These are phyloP conservation scores for Syngnathus acus DNA, from an alignment of 2,797 vertebrate species.

Conservation along the genomic window DNA sequence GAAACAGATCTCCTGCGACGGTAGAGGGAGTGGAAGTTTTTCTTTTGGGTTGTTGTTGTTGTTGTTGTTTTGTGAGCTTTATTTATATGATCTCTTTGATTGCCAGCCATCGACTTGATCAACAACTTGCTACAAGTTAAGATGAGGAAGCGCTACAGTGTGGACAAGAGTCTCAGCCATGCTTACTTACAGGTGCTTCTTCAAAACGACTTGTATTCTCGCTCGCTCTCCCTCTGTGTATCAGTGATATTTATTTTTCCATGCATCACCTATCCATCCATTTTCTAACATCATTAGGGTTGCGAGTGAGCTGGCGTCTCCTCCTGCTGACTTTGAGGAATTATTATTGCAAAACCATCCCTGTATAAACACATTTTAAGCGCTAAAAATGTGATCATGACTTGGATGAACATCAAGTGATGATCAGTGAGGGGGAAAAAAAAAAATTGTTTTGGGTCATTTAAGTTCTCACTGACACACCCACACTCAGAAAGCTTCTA, in stretches of 20 bases:
- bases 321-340: background rate
- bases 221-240: no score
- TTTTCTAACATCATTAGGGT: no score
- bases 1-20: constrained; percentile 83
- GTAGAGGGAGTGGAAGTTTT: constrained; percentile 46
- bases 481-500: background rate
- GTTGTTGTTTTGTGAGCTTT: background rate
- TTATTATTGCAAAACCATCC: background rate
- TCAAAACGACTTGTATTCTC: no score
- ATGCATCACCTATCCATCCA: no score
- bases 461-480: background rate
- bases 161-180: constrained; percentile 89
- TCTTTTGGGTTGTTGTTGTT: background rate
- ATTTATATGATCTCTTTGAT: background rate
- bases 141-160: constrained; percentile 91
- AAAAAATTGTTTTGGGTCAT: background rate
- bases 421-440: background rate
- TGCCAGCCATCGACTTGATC: constrained; percentile 83
- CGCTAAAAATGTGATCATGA: background rate
- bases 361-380: background rate
- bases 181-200: constrained; percentile 75
- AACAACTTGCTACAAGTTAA: constrained; percentile 91
- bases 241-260: no score
- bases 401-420: background rate
- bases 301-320: no score